A percentile compares a stretch with the other conserved stretches of the same genome.
Evolutionary conservation across 2,797 vertebrate genomes (phyloP).

Genomic region (Remorina albescens): DNA sequence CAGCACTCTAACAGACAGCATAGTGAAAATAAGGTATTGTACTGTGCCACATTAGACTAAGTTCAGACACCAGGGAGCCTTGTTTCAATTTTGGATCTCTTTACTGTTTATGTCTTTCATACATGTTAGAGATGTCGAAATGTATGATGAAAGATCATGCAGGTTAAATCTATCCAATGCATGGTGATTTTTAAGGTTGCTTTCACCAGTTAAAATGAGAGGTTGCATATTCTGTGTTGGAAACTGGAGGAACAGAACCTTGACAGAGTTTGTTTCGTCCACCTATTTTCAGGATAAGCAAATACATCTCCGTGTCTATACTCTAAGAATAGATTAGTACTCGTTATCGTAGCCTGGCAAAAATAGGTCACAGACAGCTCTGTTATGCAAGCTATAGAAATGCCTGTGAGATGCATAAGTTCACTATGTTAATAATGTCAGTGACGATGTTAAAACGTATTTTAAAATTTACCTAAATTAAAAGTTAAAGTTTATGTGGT

Average conservation of each 20-base stretch:
- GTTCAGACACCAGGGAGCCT: background rate
- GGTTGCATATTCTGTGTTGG: too few relatives aligned
- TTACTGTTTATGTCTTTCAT: too few relatives aligned
- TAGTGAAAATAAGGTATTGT: slow-evolving; percentile 3
- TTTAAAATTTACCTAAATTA: background rate
- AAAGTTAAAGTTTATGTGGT: too few relatives aligned
- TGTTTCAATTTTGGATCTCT: too few relatives aligned
- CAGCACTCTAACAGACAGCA: background rate
- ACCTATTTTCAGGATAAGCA: background rate
- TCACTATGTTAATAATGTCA: background rate
- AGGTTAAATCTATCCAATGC: too few relatives aligned
- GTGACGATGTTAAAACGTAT: background rate
- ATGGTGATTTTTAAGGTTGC: too few relatives aligned
- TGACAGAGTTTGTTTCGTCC: background rate
- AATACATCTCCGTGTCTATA: background rate
- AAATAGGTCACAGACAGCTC: slow-evolving; percentile 30
- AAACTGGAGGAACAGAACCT: background rate
- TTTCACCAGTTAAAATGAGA: too few relatives aligned
- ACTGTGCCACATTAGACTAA: slow-evolving; percentile 4
- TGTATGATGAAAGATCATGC: too few relatives aligned
- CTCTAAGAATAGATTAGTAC: slow-evolving; percentile 21
- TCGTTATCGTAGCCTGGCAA: background rate
- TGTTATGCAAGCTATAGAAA: slow-evolving; percentile 29
- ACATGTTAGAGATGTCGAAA: too few relatives aligned
- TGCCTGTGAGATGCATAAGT: background rate